phyloP scores from a whole-genome alignment of 2,113 vertebrate genomes.

The Hypanus sabinus region DNA sequence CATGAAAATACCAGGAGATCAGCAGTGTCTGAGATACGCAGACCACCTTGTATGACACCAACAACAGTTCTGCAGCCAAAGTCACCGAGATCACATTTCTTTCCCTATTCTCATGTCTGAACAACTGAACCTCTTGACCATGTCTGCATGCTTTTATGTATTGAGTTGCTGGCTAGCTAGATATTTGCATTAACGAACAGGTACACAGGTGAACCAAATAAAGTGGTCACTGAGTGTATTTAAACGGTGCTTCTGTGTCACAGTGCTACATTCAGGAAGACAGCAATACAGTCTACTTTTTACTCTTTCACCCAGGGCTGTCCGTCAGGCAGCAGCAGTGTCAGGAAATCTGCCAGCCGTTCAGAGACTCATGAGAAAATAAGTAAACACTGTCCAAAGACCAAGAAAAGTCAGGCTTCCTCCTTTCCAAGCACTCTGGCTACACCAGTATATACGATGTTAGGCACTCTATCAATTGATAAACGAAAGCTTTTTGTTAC shows the following conservation, averaged over 20 bases:
- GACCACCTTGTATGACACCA: too few relatives aligned
- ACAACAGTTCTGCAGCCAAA: too few relatives aligned
- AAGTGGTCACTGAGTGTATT: background rate
- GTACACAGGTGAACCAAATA: too few relatives aligned
- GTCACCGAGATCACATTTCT: too few relatives aligned
- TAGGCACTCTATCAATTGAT: background rate
- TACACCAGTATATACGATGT: background rate
- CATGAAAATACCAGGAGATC: too few relatives aligned
- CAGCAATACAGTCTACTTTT: background rate
- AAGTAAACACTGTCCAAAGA: background rate
- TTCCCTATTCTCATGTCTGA: too few relatives aligned
- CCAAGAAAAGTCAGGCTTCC: background rate
- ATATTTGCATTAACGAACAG: too few relatives aligned
- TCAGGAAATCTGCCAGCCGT: background rate
- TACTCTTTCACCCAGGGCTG: background rate
- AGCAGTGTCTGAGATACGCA: too few relatives aligned
- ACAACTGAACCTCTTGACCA: too few relatives aligned
- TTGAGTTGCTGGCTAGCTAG: too few relatives aligned
- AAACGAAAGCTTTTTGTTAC: background rate
- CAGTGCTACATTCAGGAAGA: background rate
- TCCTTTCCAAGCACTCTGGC: background rate
- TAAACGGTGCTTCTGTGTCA: background rate
- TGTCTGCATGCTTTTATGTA: too few relatives aligned
- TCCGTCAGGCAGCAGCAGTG: background rate
- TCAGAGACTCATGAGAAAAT: background rate